These are phyloP conservation scores for Ditula angustiorana DNA, from an alignment of 2,888 invertebrate species.

Conservation along the genomic window DNA sequence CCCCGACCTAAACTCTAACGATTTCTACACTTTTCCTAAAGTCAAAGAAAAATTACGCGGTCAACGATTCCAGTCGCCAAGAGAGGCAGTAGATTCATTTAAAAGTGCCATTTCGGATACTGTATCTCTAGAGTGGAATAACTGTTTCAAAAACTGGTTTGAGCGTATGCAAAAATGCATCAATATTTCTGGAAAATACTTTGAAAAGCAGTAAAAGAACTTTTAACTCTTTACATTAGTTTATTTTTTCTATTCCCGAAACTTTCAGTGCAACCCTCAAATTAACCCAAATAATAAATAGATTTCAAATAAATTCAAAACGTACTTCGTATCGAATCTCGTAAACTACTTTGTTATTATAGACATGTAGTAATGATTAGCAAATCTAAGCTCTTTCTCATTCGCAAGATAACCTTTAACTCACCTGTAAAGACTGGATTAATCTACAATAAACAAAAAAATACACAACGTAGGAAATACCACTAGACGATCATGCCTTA, in stretches of 20 bases:
- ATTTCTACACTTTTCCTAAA: not conserved
- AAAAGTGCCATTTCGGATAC: not conserved
- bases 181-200: not conserved
- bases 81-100: not conserved
- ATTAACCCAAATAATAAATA: too few species aligned
- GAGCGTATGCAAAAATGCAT: not conserved
- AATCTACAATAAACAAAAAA: too few species aligned
- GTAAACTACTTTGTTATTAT: too few species aligned
- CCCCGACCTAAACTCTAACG: not conserved
- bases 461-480: too few species aligned
- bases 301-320: too few species aligned
- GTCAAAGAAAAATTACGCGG: not conserved
- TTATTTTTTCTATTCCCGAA: not conserved
- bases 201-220: not conserved
- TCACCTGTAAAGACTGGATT: too few species aligned
- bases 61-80: not conserved
- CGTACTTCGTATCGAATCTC: too few species aligned
- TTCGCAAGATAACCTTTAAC: too few species aligned
- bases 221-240: not conserved
- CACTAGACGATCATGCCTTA: too few species aligned
- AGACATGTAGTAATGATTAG: too few species aligned
- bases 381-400: too few species aligned
- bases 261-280: not conserved
- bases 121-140: not conserved
- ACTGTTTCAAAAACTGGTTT: not conserved